These are phyloP conservation scores for Rhynchophorus ferrugineus DNA, from an alignment of 1,140 invertebrate genomes.

Conservation along the genomic window DNA sequence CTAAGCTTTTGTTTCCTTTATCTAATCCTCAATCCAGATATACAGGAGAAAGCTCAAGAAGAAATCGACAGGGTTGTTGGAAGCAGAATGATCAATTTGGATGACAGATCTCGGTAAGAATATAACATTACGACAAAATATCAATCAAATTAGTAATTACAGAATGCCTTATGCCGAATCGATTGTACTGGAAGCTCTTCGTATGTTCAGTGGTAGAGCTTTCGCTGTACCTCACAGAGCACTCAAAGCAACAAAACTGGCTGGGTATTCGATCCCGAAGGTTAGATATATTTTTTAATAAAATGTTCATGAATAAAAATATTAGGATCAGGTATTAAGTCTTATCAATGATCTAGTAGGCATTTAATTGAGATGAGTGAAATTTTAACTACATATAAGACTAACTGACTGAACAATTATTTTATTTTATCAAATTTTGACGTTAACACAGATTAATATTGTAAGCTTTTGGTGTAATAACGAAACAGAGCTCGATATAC, in stretches of 20 bases:
- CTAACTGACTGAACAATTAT: too few species aligned
- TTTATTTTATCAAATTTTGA: too few species aligned
- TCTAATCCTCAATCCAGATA: conserved; percentile 64
- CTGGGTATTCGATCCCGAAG: conserved; percentile 69
- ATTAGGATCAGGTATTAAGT: neutral
- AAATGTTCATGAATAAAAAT: neutral
- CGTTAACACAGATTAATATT: too few species aligned
- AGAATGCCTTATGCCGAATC: conserved; percentile 76
- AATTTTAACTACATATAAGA: too few species aligned
- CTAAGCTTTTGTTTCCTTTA: conserved; percentile 73
- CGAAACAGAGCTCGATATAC: too few species aligned
- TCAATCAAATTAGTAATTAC: conserved; percentile 35
- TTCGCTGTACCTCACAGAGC: conserved; percentile 73
- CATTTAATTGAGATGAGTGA: too few species aligned
- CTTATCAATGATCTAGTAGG: too few species aligned
- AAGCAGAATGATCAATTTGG: conserved; percentile 56
- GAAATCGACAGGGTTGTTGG: conserved; percentile 76
- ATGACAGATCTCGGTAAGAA: conserved; percentile 63
- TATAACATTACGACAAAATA: conserved; percentile 9
- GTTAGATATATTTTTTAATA: conserved; percentile 43
- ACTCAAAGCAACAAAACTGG: conserved; percentile 58
- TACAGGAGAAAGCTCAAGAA: conserved; percentile 69
- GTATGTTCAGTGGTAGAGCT: conserved; percentile 70
- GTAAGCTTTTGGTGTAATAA: too few species aligned
- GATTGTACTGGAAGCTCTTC: conserved; percentile 63